phyloP scores from a whole-genome alignment of 2,888 invertebrate genomes.

The Hymenopus coronatus region DNA sequence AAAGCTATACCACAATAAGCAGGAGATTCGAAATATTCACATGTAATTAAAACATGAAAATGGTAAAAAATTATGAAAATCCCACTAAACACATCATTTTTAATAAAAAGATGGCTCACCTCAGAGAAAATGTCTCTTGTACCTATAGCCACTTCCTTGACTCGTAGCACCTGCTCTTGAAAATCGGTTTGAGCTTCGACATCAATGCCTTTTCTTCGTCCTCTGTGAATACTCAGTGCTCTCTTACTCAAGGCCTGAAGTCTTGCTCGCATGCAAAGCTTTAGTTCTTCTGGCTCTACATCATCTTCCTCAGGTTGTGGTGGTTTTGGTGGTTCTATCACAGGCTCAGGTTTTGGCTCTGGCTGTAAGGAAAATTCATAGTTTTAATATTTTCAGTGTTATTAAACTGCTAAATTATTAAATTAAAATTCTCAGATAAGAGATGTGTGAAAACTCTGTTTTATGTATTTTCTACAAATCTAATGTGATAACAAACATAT shows the following conservation, averaged over 20 bases:
- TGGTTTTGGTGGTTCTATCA: background rate
- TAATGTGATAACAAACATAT: too few species aligned
- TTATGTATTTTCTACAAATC: too few species aligned
- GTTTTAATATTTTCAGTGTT: background rate
- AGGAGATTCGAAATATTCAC: too few species aligned
- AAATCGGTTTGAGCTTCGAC: conserved; percentile 58
- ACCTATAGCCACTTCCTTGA: conserved; percentile 53
- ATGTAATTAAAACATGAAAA: too few species aligned
- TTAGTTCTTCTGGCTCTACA: conserved; percentile 54
- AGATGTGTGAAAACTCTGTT: too few species aligned
- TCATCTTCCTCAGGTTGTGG: conserved; percentile 20
- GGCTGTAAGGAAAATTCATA: conserved; percentile 15
- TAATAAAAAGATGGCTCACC: background rate
- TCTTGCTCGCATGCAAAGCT: conserved; percentile 58
- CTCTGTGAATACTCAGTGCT: conserved; percentile 52
- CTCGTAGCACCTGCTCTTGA: conserved; percentile 49
- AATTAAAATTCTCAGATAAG: too few species aligned
- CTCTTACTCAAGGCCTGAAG: conserved; percentile 59
- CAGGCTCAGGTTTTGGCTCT: conserved; percentile 23
- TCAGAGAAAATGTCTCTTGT: background rate
- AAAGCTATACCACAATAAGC: too few species aligned
- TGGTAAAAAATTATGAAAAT: too few species aligned
- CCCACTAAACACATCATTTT: too few species aligned
- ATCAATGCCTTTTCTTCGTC: conserved; percentile 48
- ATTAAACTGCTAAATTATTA: background rate